Evolutionary conservation across 2,888 invertebrate genomes (phyloP).

Genomic region (Abscondita cerata): DNA sequence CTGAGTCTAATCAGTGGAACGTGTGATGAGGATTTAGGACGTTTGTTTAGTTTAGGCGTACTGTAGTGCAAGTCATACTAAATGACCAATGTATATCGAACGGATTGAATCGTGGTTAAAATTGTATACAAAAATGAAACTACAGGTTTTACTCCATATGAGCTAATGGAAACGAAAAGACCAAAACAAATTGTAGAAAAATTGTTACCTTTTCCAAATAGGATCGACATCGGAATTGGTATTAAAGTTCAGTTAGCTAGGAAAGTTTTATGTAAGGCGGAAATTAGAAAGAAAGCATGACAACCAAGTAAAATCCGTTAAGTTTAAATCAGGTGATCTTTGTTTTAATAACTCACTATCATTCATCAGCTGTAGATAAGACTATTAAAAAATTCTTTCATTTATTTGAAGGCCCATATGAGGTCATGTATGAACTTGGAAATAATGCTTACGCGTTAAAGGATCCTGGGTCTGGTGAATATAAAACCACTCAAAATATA

Average conservation of each 20-base stretch:
- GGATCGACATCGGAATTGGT: neutral
- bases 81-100: neutral
- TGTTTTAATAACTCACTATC: conserved; percentile 5
- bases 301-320: conserved; percentile 13
- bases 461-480: neutral
- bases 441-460: neutral
- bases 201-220: neutral
- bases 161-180: neutral
- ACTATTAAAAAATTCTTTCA: conserved; percentile 5
- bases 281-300: conserved; percentile 6
- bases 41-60: conserved; percentile 20
- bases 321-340: conserved; percentile 8
- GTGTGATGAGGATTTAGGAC: conserved; percentile 44
- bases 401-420: conserved; percentile 6
- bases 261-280: neutral
- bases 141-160: neutral
- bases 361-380: conserved; percentile 8
- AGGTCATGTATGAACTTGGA: neutral
- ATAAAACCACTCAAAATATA: neutral
- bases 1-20: conserved; percentile 45
- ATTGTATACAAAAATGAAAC: neutral
- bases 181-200: neutral
- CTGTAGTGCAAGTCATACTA: neutral
- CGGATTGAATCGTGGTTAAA: neutral
- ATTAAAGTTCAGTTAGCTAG: neutral